Evolutionary conservation across 2,888 invertebrate species (phyloP), one percentile per base, ranked within the genome.

Genomic region (Spodoptera littoralis): DNA sequence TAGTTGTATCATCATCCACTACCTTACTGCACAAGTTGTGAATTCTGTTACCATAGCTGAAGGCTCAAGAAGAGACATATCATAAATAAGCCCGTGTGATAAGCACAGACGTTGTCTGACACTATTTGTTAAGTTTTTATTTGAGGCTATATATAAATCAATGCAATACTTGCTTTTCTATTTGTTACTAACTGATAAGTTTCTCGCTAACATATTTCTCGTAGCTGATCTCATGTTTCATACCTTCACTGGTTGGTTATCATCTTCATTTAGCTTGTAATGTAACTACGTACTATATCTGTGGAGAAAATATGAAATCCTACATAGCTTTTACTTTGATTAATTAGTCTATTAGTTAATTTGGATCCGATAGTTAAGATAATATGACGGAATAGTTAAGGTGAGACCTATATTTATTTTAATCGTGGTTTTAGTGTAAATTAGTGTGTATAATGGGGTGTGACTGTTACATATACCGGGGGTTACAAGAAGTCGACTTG

Each of bases 31-130:
- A 54, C 84, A 84, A 80, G 84, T 87, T 87, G 84, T 87, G 83
- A 84, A 88, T 75, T 87, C 82, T 86, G 90, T 92, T 92, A 93
- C 91, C 91, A 85, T 84, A 84, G 88, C 89, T 90, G 68, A 81
- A 89, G 86, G 93, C 94, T 94, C 93, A 93, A 93, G 86, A 88
- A 88, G 79, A 86, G 84, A 92, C 93, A 93, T 94, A 93, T 92
- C 92, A 88, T 88, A 79, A 73, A 67, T 79, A 83, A 81, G 82
- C 81, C 72, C 79, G 80, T 87, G 86, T 88, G 85, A 86, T 88
- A 87, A 79, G 65, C 77, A 79, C 73, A 80, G 76, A 81, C 73
- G 44, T 70, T 24, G 77, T 84, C 76, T 82, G 74, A 65, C 77
- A 79, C 56, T 81, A 79, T 77, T 81, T 76, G 59, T 73, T 85